These are phyloP conservation scores for Poecile atricapillus DNA, from an alignment of 2,113 vertebrate genomes.

Conservation along the genomic window DNA sequence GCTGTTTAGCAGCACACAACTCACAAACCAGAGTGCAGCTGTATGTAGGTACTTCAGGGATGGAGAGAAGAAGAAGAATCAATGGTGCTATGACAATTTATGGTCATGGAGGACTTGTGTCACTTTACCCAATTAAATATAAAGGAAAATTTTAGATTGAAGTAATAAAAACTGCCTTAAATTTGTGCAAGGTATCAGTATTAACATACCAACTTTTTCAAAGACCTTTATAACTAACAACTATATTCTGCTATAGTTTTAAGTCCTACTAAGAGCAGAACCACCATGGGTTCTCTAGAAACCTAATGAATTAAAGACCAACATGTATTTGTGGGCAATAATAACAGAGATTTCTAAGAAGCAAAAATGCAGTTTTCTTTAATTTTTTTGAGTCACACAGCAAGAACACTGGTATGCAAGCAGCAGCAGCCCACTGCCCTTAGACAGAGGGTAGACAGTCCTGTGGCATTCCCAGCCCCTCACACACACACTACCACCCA, in stretches of 20 bases:
- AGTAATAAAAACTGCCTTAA: not conserved
- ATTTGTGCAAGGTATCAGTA: not conserved
- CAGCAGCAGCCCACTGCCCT: not conserved
- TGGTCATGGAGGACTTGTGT: not conserved
- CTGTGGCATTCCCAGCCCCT: not conserved
- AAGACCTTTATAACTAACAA: not conserved
- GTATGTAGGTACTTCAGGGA: not conserved
- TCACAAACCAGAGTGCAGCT: not conserved
- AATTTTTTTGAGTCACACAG: not conserved
- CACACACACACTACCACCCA: fast-evolving
- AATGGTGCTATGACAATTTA: not conserved
- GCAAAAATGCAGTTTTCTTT: not conserved
- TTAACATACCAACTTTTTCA: not conserved
- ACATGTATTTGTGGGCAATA: not conserved
- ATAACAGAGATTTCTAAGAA: not conserved
- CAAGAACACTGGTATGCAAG: not conserved
- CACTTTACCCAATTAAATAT: not conserved
- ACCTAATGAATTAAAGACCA: not conserved
- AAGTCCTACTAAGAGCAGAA: not conserved
- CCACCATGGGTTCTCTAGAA: not conserved
- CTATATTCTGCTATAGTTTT: not conserved
- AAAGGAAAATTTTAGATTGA: not conserved
- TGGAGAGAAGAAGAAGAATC: not conserved
- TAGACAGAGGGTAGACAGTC: too few relatives aligned
- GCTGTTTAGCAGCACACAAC: not conserved